Evolutionary conservation across 2,797 vertebrate genomes (phyloP), one percentile per base, ranked within the genome.

Genomic region (Chromobotia macracanthus): DNA sequence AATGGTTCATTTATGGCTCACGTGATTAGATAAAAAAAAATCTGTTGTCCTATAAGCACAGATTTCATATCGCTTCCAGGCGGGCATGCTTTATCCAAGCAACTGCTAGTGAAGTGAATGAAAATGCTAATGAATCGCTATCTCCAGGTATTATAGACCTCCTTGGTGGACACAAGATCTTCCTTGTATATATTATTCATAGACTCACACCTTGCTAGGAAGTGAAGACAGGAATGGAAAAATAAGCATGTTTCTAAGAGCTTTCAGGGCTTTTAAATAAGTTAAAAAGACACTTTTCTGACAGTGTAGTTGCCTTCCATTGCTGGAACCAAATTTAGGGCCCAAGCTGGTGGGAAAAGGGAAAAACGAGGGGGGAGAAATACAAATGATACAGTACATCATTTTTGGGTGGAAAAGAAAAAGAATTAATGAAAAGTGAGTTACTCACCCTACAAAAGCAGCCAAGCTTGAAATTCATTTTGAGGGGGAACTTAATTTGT

Each of bases 391-490:
- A 95, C 92, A 94, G 95, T 96, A 95, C 93, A 96, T 97, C 93
- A 95, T 96, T 96, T 93, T 96, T 44, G 90, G 75, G 82, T 86
- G 77, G 81, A 85, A 90, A 91, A 92, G 89, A 93, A 96, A 97
- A 91, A 95, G 96, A 96, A 94, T 95, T 95, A 97, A 96, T 97
- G 95, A 96, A 96, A 96, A 96, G 89, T 92, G 94, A 96, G 95
- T 96, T 95, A 94, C 94, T 94, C 93, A 93, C 94, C 94, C 95
- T 95, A 89, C 65, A 94, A 94, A 96, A 87, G 93, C 95, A 94
- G 94, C 92, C 95, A 94, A 93, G 95, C 96, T 95, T 97, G 96
- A 98, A 97, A 97, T 98, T 96, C 95, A 97, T 94, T 98, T 97
- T 96, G 94, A 96, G 93, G 87, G 64, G 91, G 96, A 96, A 95